A percentile compares a stretch with the other conserved stretches of the same genome.
Conservation (phyloP, 2,797 vertebrate genomes). For the Phoxinus dragarum region DNA sequence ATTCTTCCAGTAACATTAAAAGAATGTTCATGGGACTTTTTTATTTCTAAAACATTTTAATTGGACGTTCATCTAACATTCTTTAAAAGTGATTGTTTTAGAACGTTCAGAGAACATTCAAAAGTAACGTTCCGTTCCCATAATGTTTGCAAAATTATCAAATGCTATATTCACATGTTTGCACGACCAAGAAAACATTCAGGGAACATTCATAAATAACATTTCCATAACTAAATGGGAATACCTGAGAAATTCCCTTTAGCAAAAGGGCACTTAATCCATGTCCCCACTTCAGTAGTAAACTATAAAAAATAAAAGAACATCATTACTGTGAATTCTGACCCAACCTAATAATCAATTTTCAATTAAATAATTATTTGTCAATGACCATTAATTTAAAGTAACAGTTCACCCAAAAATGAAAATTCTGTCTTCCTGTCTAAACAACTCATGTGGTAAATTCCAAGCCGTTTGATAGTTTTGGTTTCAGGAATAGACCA, state of each 20-base stretch:
- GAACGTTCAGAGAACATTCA: neutral
- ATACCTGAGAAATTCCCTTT: slow-evolving; percentile 53
- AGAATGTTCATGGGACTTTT: neutral
- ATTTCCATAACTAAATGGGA: too few species aligned
- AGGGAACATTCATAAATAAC: too few species aligned
- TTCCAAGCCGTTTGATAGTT: neutral
- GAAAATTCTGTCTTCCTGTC: neutral
- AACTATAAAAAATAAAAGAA: slow-evolving; percentile 33
- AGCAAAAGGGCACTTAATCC: slow-evolving; percentile 57
- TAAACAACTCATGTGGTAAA: neutral
- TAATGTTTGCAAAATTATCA: too few species aligned
- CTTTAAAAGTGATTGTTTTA: neutral
- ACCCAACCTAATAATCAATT: neutral
- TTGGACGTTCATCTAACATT: neutral
- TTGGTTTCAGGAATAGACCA: neutral
- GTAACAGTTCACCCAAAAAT: neutral
- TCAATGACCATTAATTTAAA: neutral
- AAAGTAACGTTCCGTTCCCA: neutral
- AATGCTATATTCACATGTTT: too few species aligned
- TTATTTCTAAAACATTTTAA: neutral
- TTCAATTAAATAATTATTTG: neutral
- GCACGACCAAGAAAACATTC: too few species aligned
- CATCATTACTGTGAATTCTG: neutral
- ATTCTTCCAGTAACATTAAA: neutral
- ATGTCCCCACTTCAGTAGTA: slow-evolving; percentile 48